Evolutionary conservation across 2,113 vertebrate genomes (phyloP), one percentile per base, ranked within the genome.

Genomic region (Chrysemys picta): DNA sequence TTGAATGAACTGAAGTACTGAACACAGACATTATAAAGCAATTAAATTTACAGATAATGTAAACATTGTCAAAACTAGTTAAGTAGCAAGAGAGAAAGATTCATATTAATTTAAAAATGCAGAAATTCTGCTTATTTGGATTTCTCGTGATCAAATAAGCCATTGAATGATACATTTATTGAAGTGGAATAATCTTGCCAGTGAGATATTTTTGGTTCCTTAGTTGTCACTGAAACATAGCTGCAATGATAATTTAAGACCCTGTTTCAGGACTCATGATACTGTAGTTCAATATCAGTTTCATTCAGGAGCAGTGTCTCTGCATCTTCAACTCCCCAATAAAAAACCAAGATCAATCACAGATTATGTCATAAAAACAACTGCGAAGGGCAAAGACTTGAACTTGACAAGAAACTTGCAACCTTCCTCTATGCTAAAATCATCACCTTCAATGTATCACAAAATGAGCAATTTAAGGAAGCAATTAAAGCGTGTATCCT

Each of bases 131-230:
- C 2, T 72, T 80, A 10, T 93, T 90, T 69, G 35, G 27, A 54
- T 35, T 16, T 93, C 79, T 95, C 21, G 54, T 79, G 31, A 84
- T 50, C 35, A 88, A 93, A 75, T 88, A 17, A 17, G 54, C 52
- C 21, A 57, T 42, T 84, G 54, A 82, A 89, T 87, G 53, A 50
- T 13, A 38, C 80, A 35, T 53, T 29, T 52, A 79, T 35, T 85
- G 49, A 91, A 91, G 31, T 85, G 38, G 95, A 93, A 16, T 35
- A 35, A 88, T 91, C 14, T 31, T 94, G 5, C 83, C 65, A 50
- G 2, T 93, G 47, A 89, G 29, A 53, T 27, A n/a, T 80, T 95
- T 97, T 91, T 90, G 42, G 10, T 93, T 52, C 24, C 81, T 52
- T 92, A 31, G 10, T 56, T 45, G 53, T n/a, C 85, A 47, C 17